Base-by-base conservation (phyloP, 2,888 invertebrate genomes). In the Mellilla xanthometata region DNA sequence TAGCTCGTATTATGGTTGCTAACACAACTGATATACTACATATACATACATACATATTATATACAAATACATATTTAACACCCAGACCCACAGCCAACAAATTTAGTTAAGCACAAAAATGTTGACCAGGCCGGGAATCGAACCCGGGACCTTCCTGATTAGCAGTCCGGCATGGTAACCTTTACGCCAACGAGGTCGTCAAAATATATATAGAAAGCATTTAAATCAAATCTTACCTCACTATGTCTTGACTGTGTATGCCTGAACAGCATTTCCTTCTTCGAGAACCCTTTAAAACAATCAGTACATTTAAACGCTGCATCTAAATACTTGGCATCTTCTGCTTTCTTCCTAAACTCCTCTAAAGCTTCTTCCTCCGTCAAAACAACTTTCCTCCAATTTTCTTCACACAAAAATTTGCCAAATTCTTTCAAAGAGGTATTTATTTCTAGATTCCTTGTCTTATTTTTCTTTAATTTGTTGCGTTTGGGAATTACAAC, bases 251-350 rank as follows among this genome's bases (percentile, higher is more conserved):
- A 53, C 22, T 69, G 62, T 1, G 53, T 56, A 57, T 88, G 88
- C 28, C 87, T 62, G 5, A 68, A 62, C 7, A 83, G 46, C 65
- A 84, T 87, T 15, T 81, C 75, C 26, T 75, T 72, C 43, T 81
- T 84, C 0, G 84, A 82, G 41, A 87, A 88, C 0, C 81, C 75
- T 55, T 78, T 84, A 29, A 76, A 78, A 49, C 88, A 88, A 30
- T 80, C 72, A 0, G 56, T 59, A 54, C 88, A 88, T 54, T 84
- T 83, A 45, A 58, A 80, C 0, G 67, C 55, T 0, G 83, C 76
- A 5, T 67, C 53, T 32, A 70, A 33, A 63, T 83, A 82, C 45
- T 76, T 79, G 1, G 64, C 49, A 52, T 76, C 65, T 2, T 75
- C 65, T 0, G 72, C 68, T 39, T 65, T 75, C 0, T 59, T 61